phyloP scores from a whole-genome alignment of 1,140 invertebrate species.

The Trialeurodes vaporariorum region DNA sequence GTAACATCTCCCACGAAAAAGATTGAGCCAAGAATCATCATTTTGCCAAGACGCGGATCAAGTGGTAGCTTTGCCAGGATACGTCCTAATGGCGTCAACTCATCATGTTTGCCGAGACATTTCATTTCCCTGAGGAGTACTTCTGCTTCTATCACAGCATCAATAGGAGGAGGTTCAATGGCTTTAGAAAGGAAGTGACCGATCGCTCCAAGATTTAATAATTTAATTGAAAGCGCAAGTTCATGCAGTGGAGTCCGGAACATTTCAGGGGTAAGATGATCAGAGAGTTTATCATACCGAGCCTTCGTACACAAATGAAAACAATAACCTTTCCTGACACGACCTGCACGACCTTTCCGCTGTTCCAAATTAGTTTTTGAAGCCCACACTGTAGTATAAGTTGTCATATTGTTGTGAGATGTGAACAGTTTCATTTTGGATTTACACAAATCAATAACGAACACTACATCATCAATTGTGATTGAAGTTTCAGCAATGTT shows the following conservation, averaged over 20 bases:
- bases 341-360: constrained; percentile 77
- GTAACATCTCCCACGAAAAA: constrained; percentile 79
- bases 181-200: constrained; percentile 88
- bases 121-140: constrained; percentile 64
- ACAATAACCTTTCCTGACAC: constrained; percentile 75
- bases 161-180: constrained; percentile 84
- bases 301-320: constrained; percentile 75
- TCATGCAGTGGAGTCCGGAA: constrained; percentile 91
- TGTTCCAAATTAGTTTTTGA: constrained; percentile 85
- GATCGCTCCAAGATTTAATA: constrained; percentile 78
- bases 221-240: constrained; percentile 68
- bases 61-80: constrained; percentile 87
- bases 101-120: constrained; percentile 71
- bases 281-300: constrained; percentile 62
- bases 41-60: constrained; percentile 86
- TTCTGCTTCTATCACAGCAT: constrained; percentile 87
- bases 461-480: constrained; percentile 94
- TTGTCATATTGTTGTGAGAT: constrained; percentile 90
- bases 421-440: constrained; percentile 93
- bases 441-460: constrained; percentile 90
- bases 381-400: constrained; percentile 88
- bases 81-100: constrained; percentile 76
- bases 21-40: constrained; percentile 82
- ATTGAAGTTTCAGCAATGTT: constrained; percentile 92
- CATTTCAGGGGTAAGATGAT: constrained; percentile 90